These are phyloP conservation scores for Acronicta alni DNA, from an alignment of 2,888 invertebrate genomes.

Conservation along the genomic window DNA sequence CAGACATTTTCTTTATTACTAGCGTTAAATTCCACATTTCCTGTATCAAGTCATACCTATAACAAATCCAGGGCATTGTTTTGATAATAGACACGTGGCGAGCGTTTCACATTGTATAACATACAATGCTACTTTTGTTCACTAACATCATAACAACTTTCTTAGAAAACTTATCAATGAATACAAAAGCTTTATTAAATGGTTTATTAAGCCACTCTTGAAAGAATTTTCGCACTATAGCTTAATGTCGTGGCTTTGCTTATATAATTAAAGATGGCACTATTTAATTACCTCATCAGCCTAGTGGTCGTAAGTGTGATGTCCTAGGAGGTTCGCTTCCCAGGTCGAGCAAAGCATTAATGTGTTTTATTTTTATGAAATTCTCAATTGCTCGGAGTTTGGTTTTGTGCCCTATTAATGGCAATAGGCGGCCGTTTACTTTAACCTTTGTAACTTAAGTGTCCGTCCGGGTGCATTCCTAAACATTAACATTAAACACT, in stretches of 20 bases:
- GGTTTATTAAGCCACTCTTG: neutral
- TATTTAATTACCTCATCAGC: no score
- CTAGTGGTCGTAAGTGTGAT: no score
- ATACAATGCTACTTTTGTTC: conserved; percentile 46
- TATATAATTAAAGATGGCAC: neutral
- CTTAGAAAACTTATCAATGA: conserved; percentile 34
- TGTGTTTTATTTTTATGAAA: no score
- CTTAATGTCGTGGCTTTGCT: neutral
- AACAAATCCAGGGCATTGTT: conserved; percentile 30
- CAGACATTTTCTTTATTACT: neutral
- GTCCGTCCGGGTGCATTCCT: no score
- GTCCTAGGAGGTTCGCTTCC: no score
- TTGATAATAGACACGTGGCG: conserved; percentile 33
- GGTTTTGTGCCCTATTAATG: no score
- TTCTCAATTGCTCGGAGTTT: no score
- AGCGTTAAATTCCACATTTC: conserved; percentile 8
- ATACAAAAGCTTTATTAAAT: conserved; percentile 13
- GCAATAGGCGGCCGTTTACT: no score
- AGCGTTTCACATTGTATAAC: conserved; percentile 15
- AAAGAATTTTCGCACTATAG: neutral
- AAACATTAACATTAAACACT: no score
- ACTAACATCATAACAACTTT: conserved; percentile 26
- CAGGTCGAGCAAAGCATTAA: no score
- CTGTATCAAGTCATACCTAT: conserved; percentile 20
- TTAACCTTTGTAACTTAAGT: no score